Base-by-base conservation (phyloP, 2,888 invertebrate species). In the Criorhina ranunculi region DNA sequence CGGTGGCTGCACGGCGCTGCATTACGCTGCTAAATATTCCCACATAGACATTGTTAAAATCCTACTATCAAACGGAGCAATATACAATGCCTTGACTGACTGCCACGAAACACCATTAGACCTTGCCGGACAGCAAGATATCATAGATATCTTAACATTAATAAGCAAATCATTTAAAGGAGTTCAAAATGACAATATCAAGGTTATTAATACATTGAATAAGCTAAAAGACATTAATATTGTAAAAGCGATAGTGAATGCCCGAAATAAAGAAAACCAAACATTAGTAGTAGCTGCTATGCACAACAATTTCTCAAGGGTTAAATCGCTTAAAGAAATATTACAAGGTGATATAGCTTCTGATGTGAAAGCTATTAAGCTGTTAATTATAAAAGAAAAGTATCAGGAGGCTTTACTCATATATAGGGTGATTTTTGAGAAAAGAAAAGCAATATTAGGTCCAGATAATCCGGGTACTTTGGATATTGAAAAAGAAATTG, bases 1-100 rank as follows among this genome's bases (percentile, higher is more conserved):
- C n/a, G 35, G 9, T 40, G 49, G 67, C 15, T 35, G 40, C 37
- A 76, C 57, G n/a, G 40, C 76, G 9, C 40, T 76, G 5, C 76
- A 76, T 35, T 66, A 29, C 11, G 57, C 76, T 11, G 64, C 35
- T 1, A 64, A 64, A 24, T 64, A 19, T 33, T 64, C 64, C 0
- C 46, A 49, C 9, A 2, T 37, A 4, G 15, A 46, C 7, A 29
- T 55, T 44, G 67, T 29, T 12, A 59, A 46, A 17, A 29, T 29
- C 1, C 29, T 76, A 8, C 8, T 76, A 12, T 46, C 57, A 2
- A 9, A 57, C 29, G 67, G 67, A 2, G 76, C 76, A 37, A 33
- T 37, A 0, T 67, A 67, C 15, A 67, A 76, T 40, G 3, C 11
- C 0, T 17, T 33, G 2, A 35, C 17, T 24, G 37, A 24, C 7